Evolutionary conservation across 1,140 invertebrate species (phyloP).

Genomic region (Samia ricini): DNA sequence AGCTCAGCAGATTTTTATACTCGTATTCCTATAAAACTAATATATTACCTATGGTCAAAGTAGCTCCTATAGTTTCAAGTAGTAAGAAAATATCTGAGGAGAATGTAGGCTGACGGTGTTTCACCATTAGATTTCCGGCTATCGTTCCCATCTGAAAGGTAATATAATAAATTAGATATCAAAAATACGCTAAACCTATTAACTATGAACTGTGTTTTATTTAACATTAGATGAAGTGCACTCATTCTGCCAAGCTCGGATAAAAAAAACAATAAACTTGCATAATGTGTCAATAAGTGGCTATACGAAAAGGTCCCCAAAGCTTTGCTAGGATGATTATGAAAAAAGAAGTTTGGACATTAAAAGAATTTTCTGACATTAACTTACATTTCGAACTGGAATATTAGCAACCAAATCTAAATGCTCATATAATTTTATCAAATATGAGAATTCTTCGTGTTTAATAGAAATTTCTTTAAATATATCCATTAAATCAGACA

Average conservation of each 20-base stretch:
- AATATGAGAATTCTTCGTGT: conserved; percentile 76
- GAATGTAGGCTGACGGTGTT: conserved; percentile 83
- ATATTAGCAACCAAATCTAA: conserved; percentile 83
- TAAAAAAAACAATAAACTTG: too few species aligned
- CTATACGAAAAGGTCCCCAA: too few species aligned
- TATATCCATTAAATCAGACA: conserved; percentile 81
- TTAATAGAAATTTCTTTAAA: conserved; percentile 60
- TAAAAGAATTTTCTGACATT: too few species aligned
- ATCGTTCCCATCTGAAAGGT: conserved; percentile 80
- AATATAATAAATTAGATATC: conserved; percentile 3
- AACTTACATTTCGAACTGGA: conserved; percentile 82
- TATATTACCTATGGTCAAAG: conserved; percentile 24
- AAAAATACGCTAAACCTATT: too few species aligned
- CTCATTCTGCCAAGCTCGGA: too few species aligned
- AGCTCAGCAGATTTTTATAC: too few species aligned
- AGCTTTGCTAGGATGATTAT: too few species aligned
- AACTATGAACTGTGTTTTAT: not conserved
- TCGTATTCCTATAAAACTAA: not conserved
- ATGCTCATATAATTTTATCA: conserved; percentile 79
- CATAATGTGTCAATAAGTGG: too few species aligned
- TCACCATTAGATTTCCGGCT: conserved; percentile 88
- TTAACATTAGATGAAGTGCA: not conserved
- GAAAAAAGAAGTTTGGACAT: too few species aligned
- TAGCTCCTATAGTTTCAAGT: conserved; percentile 82
- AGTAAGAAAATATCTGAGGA: conserved; percentile 87